Base-by-base conservation (phyloP, 2,113 vertebrate species). In the Callocephalon fimbriatum region DNA sequence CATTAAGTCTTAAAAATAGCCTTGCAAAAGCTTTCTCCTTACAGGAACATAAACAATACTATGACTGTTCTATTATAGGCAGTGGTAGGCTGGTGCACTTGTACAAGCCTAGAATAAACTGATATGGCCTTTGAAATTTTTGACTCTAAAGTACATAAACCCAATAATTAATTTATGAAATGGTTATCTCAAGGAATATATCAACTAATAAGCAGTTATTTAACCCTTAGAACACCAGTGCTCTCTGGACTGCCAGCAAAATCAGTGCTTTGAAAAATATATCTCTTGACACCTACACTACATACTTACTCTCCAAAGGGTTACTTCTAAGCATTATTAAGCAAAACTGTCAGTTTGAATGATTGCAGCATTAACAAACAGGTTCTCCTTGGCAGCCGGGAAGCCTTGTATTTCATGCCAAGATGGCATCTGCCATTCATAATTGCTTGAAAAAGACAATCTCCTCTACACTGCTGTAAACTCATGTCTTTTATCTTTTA, bases 381-480 rank as follows among this genome's bases (percentile, higher is more conserved):
- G 75, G 50, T 74, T 91, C 62, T 90, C 54, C 79, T 95, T 89
- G 79, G 90, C 82, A 95, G 82, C 61, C 1, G 2, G 29, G 50
- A 82, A 78, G 40, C 54, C 76, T 65, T 90, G 11, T 70, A 95
- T 53, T 67, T 92, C 88, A 84, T 74, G 76, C 79, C 89, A 92
- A 87, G 50, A 88, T 80, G 94, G 87, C 86, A 96, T 65, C 85
- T 95, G 90, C 82, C 96, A 96, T 95, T 95, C 93, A 86, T 68
- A 91, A 91, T 85, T 80, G 45, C 70, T 85, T 72, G 35, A 90
- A 89, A 80, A 71, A 90, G 74, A 85, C 89, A 83, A 75, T 54
- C 76, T 87, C 26, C 47, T 71, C 53, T 67, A 63, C 23, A 32
- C 37, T 37, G 26, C 35, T 78, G 38, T 79, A 91, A 80, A 47